These are phyloP conservation scores for Heloderma charlesbogerti DNA, from an alignment of 2,113 vertebrate species.

Conservation along the genomic window DNA sequence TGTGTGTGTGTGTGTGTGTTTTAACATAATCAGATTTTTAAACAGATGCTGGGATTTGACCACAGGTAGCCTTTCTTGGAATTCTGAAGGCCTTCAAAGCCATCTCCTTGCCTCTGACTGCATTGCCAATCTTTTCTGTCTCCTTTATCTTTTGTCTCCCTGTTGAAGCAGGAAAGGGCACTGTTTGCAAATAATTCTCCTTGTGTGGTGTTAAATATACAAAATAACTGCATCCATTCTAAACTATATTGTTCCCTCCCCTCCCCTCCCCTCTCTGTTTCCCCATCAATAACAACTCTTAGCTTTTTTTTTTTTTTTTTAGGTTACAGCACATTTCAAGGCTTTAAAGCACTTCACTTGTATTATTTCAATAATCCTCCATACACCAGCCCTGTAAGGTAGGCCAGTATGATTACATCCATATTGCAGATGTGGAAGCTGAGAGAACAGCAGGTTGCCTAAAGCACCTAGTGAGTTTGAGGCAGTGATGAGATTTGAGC, in stretches of 20 bases:
- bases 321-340: neutral
- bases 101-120: neutral
- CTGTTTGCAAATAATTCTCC: neutral
- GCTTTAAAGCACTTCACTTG: neutral
- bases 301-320: neutral
- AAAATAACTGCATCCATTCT: fast-evolving
- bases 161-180: neutral
- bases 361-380: neutral
- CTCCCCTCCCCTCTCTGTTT: neutral
- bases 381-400: neutral
- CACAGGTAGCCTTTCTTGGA: neutral
- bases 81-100: neutral
- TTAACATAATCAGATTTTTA: conserved; percentile 67
- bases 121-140: neutral
- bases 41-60: conserved; percentile 14
- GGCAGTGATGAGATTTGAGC: neutral
- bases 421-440: neutral
- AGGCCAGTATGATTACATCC: neutral
- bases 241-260: neutral
- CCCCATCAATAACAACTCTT: neutral
- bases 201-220: neutral
- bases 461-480: neutral
- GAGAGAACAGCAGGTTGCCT: neutral
- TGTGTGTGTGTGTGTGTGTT: conserved; percentile 25
- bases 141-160: conserved; percentile 23